Percentiles rank a stretch among this genome's conserved stretches.
Evolutionary conservation across 2,113 vertebrate species (phyloP).

Genomic region (Melanerpes aurifrons): DNA sequence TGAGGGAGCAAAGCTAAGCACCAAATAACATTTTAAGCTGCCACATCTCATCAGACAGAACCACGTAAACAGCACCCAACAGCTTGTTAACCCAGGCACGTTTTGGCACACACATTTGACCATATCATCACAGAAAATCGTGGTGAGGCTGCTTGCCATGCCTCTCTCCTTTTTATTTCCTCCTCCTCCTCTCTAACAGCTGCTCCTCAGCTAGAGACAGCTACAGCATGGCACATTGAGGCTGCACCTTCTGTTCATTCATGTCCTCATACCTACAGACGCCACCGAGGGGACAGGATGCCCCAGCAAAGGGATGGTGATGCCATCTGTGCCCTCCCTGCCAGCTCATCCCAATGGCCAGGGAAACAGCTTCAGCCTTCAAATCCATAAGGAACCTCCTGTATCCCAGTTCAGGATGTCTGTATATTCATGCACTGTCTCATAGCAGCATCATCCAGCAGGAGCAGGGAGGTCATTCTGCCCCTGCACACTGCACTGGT

Average conservation of each 20-base stretch:
- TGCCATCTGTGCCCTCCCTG: background rate
- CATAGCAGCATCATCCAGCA: no score
- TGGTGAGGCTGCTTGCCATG: background rate
- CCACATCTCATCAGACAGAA: background rate
- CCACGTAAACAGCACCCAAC: background rate
- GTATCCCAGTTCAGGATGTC: background rate
- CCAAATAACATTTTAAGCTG: background rate
- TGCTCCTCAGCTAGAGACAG: background rate
- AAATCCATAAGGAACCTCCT: background rate
- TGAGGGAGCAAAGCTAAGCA: background rate
- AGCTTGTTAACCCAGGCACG: background rate
- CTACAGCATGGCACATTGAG: background rate
- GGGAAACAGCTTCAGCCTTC: background rate
- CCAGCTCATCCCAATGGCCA: background rate
- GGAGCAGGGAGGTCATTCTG: no score
- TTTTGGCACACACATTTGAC: background rate
- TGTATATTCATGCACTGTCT: background rate
- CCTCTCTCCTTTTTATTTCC: background rate
- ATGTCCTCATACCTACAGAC: background rate
- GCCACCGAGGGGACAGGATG: background rate
- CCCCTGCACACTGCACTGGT: no score
- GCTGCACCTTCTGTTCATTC: background rate
- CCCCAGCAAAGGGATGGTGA: background rate
- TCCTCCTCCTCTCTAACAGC: background rate
- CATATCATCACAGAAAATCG: background rate